These are phyloP conservation scores for Drosophila prolongata DNA, from an alignment of 2,888 invertebrate genomes.

Conservation along the genomic window DNA sequence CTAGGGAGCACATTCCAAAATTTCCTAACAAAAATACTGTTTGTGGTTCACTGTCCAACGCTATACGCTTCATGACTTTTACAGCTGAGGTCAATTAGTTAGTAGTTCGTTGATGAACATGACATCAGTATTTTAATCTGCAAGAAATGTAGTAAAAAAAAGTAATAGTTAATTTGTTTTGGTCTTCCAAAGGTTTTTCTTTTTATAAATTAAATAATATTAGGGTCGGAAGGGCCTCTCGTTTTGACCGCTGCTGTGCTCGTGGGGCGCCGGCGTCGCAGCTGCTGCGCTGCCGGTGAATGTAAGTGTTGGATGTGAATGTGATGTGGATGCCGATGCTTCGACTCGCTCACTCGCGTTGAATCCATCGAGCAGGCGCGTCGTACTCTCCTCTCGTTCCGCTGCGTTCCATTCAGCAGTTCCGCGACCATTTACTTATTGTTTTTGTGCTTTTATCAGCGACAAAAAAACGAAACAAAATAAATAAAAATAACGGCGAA, in stretches of 20 bases:
- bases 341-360: conserved; percentile 69
- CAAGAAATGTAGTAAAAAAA: no score
- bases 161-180: no score
- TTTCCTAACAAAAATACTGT: background rate
- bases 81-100: conserved; percentile 1
- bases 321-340: conserved; percentile 48
- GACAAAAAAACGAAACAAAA: conserved; percentile 3
- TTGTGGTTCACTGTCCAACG: conserved; percentile 32
- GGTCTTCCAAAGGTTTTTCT: background rate
- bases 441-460: conserved; percentile 28
- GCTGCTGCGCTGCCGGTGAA: conserved; percentile 25
- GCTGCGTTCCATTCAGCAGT: conserved; percentile 39
- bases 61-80: conserved; percentile 64
- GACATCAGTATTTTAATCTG: no score
- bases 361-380: conserved; percentile 79
- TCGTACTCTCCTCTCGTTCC: conserved; percentile 54
- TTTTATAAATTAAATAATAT: background rate
- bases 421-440: conserved; percentile 37
- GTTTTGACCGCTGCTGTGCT: conserved; percentile 3
- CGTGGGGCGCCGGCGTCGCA: conserved; percentile 21
- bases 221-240: background rate
- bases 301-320: conserved; percentile 42
- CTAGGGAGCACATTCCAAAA: background rate
- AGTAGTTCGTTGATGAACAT: background rate
- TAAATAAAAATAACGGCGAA: conserved; percentile 22